A percentile compares a stretch with the other conserved stretches of the same genome.
Conservation (phyloP, 2,113 vertebrate genomes). For the Enhydra lutris region DNA sequence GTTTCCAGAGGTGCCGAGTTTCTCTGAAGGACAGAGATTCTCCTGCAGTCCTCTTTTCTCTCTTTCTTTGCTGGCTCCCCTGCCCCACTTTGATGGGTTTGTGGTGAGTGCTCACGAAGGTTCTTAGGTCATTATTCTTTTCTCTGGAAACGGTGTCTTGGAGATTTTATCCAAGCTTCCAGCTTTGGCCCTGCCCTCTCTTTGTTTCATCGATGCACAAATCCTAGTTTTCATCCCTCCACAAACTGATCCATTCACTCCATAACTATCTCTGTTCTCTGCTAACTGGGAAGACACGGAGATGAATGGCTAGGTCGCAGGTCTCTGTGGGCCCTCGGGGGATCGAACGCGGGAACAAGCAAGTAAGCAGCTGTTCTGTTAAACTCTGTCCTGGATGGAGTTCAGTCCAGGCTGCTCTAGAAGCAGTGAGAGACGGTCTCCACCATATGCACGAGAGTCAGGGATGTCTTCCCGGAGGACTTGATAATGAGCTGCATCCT, state of each 20-base stretch:
- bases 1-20: conserved; percentile 31
- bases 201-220: background rate
- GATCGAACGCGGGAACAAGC: background rate
- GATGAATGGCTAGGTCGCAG: background rate
- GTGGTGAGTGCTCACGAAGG: background rate
- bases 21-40: background rate
- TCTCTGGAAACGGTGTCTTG: background rate
- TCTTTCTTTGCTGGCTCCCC: background rate
- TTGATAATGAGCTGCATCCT: background rate
- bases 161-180: background rate
- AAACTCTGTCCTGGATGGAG: background rate
- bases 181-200: background rate
- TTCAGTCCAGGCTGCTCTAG: background rate
- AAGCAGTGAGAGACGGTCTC: background rate
- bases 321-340: fast-evolving
- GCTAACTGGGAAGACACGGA: background rate
- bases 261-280: background rate
- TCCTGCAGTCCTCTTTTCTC: background rate
- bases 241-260: background rate
- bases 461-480: background rate
- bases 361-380: background rate
- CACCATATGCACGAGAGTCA: background rate
- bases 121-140: background rate
- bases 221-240: background rate
- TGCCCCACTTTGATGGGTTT: background rate